phyloP scores from a whole-genome alignment of 2,113 vertebrate species.

The Amblyopsis rosae region DNA sequence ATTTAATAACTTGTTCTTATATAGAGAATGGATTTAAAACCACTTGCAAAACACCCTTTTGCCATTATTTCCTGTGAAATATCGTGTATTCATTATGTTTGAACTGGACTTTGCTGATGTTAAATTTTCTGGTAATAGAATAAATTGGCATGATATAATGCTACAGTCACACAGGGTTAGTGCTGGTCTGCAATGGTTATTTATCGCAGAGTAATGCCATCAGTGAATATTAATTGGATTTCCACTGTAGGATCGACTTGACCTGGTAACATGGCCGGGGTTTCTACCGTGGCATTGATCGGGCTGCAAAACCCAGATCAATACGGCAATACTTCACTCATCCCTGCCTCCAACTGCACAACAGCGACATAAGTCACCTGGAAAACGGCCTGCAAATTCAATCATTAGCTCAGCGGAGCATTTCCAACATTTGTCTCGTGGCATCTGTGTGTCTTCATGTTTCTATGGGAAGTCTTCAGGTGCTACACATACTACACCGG shows the following conservation, averaged over 20 bases:
- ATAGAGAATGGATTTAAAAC: no score
- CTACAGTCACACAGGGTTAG: no score
- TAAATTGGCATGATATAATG: no score
- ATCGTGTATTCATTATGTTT: no score
- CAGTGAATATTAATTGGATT: constrained; percentile 34
- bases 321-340: constrained; percentile 49
- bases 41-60: no score
- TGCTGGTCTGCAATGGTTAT: no score
- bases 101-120: no score
- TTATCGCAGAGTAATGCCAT: background rate
- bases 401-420: constrained; percentile 35
- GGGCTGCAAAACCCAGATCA: constrained; percentile 51
- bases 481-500: constrained; percentile 35
- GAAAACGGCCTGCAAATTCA: constrained; percentile 36
- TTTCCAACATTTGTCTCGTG: constrained; percentile 63
- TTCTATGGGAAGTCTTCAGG: constrained; percentile 47
- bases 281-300: constrained; percentile 38
- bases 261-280: constrained; percentile 43
- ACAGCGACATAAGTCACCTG: constrained; percentile 61
- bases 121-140: no score
- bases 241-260: constrained; percentile 15
- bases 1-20: no score
- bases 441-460: constrained; percentile 54
- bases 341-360: constrained; percentile 44
- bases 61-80: no score